Evolutionary conservation across 2,113 vertebrate genomes (phyloP).

Genomic region (Triplophysa tibetana): DNA sequence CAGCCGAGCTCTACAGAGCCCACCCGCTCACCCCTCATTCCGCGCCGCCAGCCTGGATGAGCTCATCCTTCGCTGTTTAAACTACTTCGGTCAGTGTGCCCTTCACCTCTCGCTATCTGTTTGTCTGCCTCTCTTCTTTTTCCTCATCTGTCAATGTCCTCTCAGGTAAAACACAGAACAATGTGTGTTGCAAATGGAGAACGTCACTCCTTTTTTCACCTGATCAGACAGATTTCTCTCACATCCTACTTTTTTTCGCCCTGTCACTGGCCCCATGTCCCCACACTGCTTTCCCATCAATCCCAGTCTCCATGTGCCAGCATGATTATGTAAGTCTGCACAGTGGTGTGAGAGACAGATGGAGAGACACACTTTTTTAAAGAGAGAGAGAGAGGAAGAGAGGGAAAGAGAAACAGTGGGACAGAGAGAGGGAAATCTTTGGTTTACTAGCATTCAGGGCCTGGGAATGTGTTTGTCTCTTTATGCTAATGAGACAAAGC

Average conservation of each 20-base stretch:
- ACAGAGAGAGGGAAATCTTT: conserved; percentile 39
- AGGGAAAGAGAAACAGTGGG: conserved; percentile 1
- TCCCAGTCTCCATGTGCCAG: conserved; percentile 31
- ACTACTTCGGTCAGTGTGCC: conserved; percentile 79
- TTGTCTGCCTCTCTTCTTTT: not conserved
- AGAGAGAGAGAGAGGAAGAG: not conserved
- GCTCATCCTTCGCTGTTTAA: conserved; percentile 84
- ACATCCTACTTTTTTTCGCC: not conserved
- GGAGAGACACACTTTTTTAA: conserved; percentile 18
- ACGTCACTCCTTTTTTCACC: not conserved
- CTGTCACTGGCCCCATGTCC: conserved; percentile 28
- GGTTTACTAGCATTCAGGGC: conserved; percentile 31
- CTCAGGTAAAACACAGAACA: no score
- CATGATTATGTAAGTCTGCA: conserved; percentile 39
- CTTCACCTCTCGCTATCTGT: conserved; percentile 1
- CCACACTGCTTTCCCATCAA: not conserved
- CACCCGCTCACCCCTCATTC: conserved; percentile 67
- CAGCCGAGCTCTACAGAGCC: conserved; percentile 77
- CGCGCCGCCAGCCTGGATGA: conserved; percentile 83
- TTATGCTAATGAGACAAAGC: conserved; percentile 35
- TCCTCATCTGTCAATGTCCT: not conserved
- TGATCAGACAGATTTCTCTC: not conserved
- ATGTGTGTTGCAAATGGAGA: no score
- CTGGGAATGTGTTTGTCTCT: conserved; percentile 41
- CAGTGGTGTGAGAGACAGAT: conserved; percentile 31